A percentile compares a stretch with the other conserved stretches of the same genome.
These are phyloP conservation scores for Agrochola macilenta DNA, from an alignment of 2,888 invertebrate species.

Conservation along the genomic window DNA sequence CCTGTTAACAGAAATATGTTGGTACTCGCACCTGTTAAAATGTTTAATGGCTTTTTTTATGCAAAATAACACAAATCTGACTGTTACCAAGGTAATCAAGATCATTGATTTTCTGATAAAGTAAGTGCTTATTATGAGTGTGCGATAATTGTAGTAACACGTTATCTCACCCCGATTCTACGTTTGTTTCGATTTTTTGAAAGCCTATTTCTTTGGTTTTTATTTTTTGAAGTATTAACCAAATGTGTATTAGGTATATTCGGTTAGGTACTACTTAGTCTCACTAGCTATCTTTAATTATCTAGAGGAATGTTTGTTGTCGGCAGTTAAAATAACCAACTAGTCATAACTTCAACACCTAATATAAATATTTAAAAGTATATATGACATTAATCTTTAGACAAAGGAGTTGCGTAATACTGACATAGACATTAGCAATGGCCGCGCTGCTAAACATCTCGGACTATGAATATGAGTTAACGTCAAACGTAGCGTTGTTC, in stretches of 20 bases:
- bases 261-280: not conserved
- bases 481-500: slow-evolving; percentile 31
- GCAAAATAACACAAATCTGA: slow-evolving; percentile 10
- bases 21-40: slow-evolving; percentile 19
- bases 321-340: slow-evolving; percentile 19
- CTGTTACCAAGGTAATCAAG: slow-evolving; percentile 14
- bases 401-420: slow-evolving; percentile 51
- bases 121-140: slow-evolving; percentile 12
- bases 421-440: slow-evolving; percentile 30
- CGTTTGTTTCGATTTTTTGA: slow-evolving; percentile 23
- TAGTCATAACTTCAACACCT: slow-evolving; percentile 30
- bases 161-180: slow-evolving; percentile 28
- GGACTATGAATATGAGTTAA: slow-evolving; percentile 41
- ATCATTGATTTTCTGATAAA: slow-evolving; percentile 51
- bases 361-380: slow-evolving; percentile 38
- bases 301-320: not conserved
- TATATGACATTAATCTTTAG: slow-evolving; percentile 29
- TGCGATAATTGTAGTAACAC: slow-evolving; percentile 37
- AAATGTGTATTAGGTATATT: not conserved
- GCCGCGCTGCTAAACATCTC: slow-evolving; percentile 3
- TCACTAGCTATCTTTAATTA: not conserved
- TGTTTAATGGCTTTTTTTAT: no score
- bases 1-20: slow-evolving; percentile 26
- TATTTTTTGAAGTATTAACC: slow-evolving; percentile 1
- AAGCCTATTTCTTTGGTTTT: not conserved